Evolutionary conservation across 2,888 invertebrate genomes (phyloP), one percentile per base, ranked within the genome.

Genomic region (Odontothrips loti): DNA sequence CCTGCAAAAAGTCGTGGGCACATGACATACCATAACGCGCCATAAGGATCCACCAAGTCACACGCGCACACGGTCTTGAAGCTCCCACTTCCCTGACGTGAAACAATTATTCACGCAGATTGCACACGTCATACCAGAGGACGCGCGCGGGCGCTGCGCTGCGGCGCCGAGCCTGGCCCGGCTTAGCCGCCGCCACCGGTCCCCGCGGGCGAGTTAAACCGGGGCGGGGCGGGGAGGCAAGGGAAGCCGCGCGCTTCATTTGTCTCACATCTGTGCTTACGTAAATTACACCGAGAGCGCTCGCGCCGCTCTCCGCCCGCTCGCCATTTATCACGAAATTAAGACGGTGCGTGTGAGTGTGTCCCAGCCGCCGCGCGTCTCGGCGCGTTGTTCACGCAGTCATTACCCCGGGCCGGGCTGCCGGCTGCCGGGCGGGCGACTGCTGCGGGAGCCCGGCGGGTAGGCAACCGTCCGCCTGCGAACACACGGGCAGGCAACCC

Each of bases 281-380:
- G 68, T 75, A 75, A 23, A 75, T 75, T 23, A 27, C 68, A 75
- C 27, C 58, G 20, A 58, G 34, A 43, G 34, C 34, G 34, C 34
- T 6, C 34, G 34, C 34, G 34, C 34, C 34, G 34, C 34, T 43
- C 34, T 8, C 27, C 20, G 20, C 63, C 8, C 68, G 27, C 27
- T 9, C 27, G 68, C 68, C 68, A 75, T 75, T 75, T 75, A 23
- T 75, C 68, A 75, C 68, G 27, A 75, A 75, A 75, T 75, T 75
- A 75, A 75, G 68, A 75, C 68, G 68, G 23, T 3, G 58, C 58
- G 58, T 4, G 68, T 27, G 27, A 27, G 68, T 8, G 27, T 23
- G 68, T 9, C 68, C n/a, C 15, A 15, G 58, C 51, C 17, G 51
- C 51, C 1, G n/a, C n/a, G n/a, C n/a, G n/a, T n/a, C n/a, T n/a